These are phyloP conservation scores for Watsonalla binaria DNA, from an alignment of 2,888 invertebrate genomes.

Conservation along the genomic window DNA sequence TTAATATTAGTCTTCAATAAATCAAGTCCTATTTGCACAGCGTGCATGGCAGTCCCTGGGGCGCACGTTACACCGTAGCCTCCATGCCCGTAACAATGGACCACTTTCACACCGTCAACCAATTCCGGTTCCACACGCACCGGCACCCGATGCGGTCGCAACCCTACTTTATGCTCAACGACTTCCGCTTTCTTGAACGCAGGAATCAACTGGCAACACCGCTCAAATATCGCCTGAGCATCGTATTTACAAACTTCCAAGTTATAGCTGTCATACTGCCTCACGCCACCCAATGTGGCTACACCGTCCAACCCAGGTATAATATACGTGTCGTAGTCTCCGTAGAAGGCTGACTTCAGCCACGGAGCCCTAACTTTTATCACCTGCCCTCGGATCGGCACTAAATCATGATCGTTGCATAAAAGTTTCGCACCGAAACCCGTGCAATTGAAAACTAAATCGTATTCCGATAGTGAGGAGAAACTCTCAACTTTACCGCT, in stretches of 20 bases:
- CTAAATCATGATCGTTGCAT: conserved; percentile 85
- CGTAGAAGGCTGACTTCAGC: conserved; percentile 93
- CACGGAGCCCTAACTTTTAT: conserved; percentile 91
- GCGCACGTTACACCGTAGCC: conserved; percentile 95
- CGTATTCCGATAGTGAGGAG: conserved; percentile 79
- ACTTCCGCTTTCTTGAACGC: conserved; percentile 78
- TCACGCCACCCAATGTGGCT: conserved; percentile 91
- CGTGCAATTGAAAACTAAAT: conserved; percentile 90
- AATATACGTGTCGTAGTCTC: conserved; percentile 91
- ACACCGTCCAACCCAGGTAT: conserved; percentile 85
- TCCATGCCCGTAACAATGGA: conserved; percentile 97
- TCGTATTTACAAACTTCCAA: conserved; percentile 83
- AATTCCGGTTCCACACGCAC: conserved; percentile 85
- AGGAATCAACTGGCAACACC: conserved; percentile 88
- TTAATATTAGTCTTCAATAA: conserved; percentile 50
- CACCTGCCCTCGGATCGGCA: conserved; percentile 91
- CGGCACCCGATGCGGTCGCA: conserved; percentile 88
- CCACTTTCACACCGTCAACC: conserved; percentile 75
- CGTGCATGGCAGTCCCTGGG: conserved; percentile 91
- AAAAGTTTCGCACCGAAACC: conserved; percentile 90
- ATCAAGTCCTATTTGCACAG: conserved; percentile 83
- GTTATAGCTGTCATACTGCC: conserved; percentile 90
- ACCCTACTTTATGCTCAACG: conserved; percentile 84
- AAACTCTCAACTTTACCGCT: conserved; percentile 79
- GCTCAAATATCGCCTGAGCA: conserved; percentile 85